Base-by-base conservation (phyloP, 64 coral and sea anemone genomes). In the Dendrophyllia cribrosa region DNA sequence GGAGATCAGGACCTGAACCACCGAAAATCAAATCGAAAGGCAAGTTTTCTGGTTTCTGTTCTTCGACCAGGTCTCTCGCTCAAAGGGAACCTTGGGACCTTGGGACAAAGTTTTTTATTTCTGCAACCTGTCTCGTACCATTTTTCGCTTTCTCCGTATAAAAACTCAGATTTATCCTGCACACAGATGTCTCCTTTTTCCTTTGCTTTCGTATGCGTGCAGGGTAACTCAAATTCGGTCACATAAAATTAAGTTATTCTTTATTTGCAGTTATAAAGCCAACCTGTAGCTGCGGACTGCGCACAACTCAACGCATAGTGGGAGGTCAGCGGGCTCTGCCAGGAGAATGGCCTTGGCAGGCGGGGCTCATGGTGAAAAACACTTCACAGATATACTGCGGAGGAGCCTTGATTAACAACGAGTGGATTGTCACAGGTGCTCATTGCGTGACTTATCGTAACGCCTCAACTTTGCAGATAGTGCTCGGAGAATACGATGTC, bases 301-400 rank as follows among this genome's bases (percentile, higher is more conserved):
- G 86, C 59, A 74, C 74, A 14, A 59, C 72, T 44, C 3, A 20
- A 3, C 93, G 93, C 71, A 95, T 95, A 49, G 93, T 95, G 7
- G 93, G 93, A 14, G 93, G 93, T 3, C 58, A 52, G 24, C 15
- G 58, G 45, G 93, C 87, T 17, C 19, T 68, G 19, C 93, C 93
- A 21, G 93, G 93, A 13, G 80, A 78, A 24, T 95, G 93, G 93
- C 93, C 93, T 10, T 95, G 93, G 93, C 79, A 95, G 21, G 88
- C 74, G 13, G 93, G 70, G 47, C 87, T 95, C 7, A 55, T 68
- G 12, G 49, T 58, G 13, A 85, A 75, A 20, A 51, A 63, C 47
- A 50, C 70, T 6, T 86, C 26, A 61, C 58, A 59, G 17, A 72
- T 82, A 43, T 95, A 85, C 80, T 95, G 93, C 10, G 93, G 93